A percentile compares a stretch with the other conserved stretches of the same genome.
These are phyloP conservation scores for Phyllotis vaccarum DNA, from an alignment of 2,797 vertebrate genomes.

Conservation along the genomic window DNA sequence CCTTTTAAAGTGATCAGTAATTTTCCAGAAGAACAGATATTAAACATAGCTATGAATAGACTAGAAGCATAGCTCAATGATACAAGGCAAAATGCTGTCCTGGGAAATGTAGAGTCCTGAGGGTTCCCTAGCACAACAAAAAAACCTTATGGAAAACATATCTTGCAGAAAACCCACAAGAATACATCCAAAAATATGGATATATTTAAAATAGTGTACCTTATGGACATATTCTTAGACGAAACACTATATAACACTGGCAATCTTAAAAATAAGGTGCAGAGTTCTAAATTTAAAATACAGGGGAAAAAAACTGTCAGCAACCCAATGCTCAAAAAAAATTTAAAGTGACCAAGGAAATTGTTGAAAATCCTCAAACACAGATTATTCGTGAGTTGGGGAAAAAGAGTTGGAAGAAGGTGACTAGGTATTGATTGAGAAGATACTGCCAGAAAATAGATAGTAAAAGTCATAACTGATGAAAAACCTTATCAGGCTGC, in stretches of 20 bases:
- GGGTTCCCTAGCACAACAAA: neutral
- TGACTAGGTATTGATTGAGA: neutral
- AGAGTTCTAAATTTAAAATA: neutral
- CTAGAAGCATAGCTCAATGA: neutral
- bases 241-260: no score
- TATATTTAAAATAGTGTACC: no score
- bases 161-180: neutral
- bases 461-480: neutral
- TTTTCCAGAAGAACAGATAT: no score
- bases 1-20: neutral
- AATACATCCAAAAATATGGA: neutral
- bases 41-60: neutral
- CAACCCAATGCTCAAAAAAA: no score
- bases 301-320: neutral
- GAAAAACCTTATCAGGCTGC: neutral
- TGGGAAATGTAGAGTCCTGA: neutral
- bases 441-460: neutral
- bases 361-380: neutral
- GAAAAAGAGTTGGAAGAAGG: neutral
- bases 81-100: neutral
- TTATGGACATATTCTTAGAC: neutral
- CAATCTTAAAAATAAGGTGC: neutral
- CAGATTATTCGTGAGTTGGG: neutral
- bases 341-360: neutral
- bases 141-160: neutral